phyloP scores from a whole-genome alignment of 2,113 vertebrate genomes.

The Psilopsiagon aymara region DNA sequence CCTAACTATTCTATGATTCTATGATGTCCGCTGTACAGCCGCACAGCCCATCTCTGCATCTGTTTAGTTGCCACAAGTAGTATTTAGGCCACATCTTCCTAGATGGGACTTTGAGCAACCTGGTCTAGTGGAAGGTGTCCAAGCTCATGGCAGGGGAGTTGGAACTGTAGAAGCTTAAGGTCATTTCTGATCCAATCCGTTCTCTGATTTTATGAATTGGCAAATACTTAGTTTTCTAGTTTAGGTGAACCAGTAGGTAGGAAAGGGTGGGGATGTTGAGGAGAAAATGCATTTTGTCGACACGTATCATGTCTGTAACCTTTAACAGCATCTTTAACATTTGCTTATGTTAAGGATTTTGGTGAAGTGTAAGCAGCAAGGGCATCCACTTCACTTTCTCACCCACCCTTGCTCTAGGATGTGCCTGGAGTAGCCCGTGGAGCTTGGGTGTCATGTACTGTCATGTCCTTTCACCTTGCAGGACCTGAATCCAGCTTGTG shows the following conservation, averaged over 20 bases:
- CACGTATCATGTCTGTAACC: neutral
- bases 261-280: neutral
- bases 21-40: neutral
- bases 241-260: neutral
- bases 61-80: neutral
- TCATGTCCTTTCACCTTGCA: neutral
- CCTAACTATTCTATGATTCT: too few relatives aligned
- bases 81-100: neutral
- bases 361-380: neutral
- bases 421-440: neutral
- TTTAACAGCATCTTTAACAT: neutral
- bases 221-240: neutral
- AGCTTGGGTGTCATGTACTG: neutral
- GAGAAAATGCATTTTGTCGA: neutral
- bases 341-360: neutral
- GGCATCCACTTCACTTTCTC: neutral
- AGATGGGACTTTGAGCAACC: neutral
- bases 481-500: neutral
- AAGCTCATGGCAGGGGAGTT: neutral
- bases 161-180: neutral
- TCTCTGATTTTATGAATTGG: neutral
- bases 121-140: neutral
- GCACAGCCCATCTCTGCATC: neutral
- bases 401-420: neutral
- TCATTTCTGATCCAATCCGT: neutral